Conservation (phyloP, 2,113 vertebrate genomes). For the Papio anubis region DNA sequence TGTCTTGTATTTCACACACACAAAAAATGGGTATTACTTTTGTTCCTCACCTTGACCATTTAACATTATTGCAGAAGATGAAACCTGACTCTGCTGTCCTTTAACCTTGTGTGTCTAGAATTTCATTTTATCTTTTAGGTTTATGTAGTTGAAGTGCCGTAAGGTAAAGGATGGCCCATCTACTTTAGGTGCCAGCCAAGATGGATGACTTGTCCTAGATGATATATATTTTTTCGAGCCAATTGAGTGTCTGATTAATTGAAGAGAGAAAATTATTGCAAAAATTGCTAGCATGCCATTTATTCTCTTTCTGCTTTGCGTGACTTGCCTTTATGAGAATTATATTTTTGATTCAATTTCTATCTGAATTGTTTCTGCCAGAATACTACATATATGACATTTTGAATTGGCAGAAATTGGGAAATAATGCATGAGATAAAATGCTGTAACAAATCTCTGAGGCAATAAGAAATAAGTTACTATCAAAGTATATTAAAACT, state of each 20-base stretch:
- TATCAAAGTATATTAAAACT: neutral
- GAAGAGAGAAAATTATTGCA: conserved; percentile 38
- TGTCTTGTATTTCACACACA: conserved; percentile 45
- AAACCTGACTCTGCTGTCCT: conserved; percentile 67
- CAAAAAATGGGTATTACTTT: conserved; percentile 58
- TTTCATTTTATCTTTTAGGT: conserved; percentile 45
- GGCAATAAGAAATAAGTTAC: neutral
- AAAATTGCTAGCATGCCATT: conserved; percentile 37
- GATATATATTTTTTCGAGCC: conserved; percentile 61
- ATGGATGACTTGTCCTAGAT: conserved; percentile 61
- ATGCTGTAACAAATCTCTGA: neutral
- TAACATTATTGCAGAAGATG: conserved; percentile 52
- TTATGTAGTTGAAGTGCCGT: conserved; percentile 9
- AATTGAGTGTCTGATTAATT: conserved; percentile 65
- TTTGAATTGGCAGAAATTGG: neutral
- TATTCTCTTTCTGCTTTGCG: conserved; percentile 15
- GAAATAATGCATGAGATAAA: neutral
- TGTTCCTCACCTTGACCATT: conserved; percentile 71
- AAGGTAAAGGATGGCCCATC: conserved; percentile 57
- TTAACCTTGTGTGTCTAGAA: conserved; percentile 28
- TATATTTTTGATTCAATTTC: conserved; percentile 38
- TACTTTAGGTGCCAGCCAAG: conserved; percentile 13
- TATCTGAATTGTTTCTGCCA: neutral
- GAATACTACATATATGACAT: neutral
- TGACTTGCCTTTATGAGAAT: conserved; percentile 15